Percentiles rank a stretch among this genome's conserved stretches.
Conservation (phyloP, 37 sponge, comb jelly and placozoan genomes). For the Beroe ovata region DNA sequence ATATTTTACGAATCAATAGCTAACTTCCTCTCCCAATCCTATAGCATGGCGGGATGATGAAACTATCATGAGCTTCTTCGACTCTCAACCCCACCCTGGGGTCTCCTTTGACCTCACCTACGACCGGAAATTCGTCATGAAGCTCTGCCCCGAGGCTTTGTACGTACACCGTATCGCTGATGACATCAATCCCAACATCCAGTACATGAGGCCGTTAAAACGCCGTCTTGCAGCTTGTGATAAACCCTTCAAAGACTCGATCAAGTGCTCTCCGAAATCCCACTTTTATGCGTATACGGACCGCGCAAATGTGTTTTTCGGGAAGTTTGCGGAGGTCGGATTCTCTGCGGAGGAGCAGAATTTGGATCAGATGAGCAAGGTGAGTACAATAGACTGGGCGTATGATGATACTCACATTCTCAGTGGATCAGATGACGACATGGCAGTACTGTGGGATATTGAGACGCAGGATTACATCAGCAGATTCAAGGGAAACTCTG, state of each 20-base stretch:
- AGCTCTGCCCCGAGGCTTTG: slow-evolving; percentile 10
- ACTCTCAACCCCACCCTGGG: background rate
- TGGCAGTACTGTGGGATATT: slow-evolving; percentile 22
- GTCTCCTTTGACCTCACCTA: slow-evolving; percentile 49
- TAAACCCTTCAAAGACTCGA: slow-evolving; percentile 6
- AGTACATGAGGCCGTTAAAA: slow-evolving; percentile 17
- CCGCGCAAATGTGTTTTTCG: slow-evolving; percentile 16
- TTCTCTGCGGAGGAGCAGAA: background rate
- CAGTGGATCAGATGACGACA: slow-evolving; percentile 43
- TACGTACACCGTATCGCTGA: slow-evolving; percentile 4
- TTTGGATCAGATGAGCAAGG: background rate
- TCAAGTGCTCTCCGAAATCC: slow-evolving; percentile 22
- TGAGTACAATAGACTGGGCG: slow-evolving; percentile 24
- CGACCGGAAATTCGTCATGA: slow-evolving; percentile 28
- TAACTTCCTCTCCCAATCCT: background rate
- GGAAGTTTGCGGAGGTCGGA: slow-evolving; percentile 27
- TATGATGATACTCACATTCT: slow-evolving; percentile 6
- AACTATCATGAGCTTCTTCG: background rate
- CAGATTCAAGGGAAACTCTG: slow-evolving; percentile 60
- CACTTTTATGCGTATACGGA: slow-evolving; percentile 50
- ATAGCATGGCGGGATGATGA: too few relatives aligned
- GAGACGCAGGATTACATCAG: slow-evolving; percentile 23
- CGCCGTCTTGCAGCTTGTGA: background rate
- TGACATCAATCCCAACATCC: background rate
- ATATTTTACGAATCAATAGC: too few relatives aligned